Conservation (phyloP, 2,888 invertebrate genomes). For the Eretmocerus hayati region DNA sequence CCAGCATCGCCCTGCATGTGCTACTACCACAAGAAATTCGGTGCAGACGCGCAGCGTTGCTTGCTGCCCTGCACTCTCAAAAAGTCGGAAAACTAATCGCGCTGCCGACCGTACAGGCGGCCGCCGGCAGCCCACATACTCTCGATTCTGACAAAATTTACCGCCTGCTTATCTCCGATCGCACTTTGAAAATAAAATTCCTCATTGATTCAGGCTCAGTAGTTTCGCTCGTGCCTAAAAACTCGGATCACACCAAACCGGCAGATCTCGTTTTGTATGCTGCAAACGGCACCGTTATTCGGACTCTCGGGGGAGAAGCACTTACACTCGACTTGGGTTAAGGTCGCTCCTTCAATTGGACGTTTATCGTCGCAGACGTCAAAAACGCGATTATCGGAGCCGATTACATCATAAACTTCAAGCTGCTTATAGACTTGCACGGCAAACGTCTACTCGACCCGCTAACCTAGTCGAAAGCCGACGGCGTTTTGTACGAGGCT, state of each 20-base stretch:
- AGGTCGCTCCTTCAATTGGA: slow-evolving; percentile 30
- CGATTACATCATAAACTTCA: slow-evolving; percentile 25
- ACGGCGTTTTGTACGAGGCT: neutral
- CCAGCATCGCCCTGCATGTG: neutral
- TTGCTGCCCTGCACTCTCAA: neutral
- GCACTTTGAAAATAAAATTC: neutral
- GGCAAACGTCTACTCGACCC: neutral
- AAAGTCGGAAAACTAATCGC: neutral
- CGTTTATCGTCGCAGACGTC: slow-evolving; percentile 34
- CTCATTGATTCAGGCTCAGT: neutral
- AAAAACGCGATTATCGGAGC: slow-evolving; percentile 36
- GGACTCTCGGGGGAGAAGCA: slow-evolving; percentile 30
- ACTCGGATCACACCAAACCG: neutral
- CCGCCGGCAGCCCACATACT: neutral
- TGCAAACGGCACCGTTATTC: slow-evolving; percentile 34
- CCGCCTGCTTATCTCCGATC: neutral
- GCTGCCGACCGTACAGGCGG: neutral
- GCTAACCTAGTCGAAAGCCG: neutral
- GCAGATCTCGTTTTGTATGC: slow-evolving; percentile 26
- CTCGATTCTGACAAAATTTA: neutral
- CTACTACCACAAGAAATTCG: neutral
- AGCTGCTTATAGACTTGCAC: neutral
- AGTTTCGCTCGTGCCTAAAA: neutral
- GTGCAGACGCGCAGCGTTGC: neutral
- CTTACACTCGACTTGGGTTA: slow-evolving; percentile 30